These are phyloP conservation scores for Drosophila kanekoi DNA, from an alignment of 2,888 invertebrate species.

Conservation along the genomic window DNA sequence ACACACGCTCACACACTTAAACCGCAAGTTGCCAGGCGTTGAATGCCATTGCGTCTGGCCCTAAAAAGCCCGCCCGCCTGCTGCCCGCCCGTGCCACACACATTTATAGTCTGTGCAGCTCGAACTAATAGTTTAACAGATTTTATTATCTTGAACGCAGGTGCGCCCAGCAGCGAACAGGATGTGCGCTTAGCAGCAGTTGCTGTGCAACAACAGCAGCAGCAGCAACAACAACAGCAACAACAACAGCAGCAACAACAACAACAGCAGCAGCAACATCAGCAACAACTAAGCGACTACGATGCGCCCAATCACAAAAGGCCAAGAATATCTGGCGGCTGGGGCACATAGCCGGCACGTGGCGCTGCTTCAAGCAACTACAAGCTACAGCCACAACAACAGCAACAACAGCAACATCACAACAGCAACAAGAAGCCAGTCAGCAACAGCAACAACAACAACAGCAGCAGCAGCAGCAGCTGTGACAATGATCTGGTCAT, in stretches of 20 bases:
- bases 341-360: slow-evolving; percentile 92
- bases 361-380: slow-evolving; percentile 49
- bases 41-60: slow-evolving; percentile 58
- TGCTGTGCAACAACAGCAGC: slow-evolving; percentile 76
- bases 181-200: slow-evolving; percentile 85
- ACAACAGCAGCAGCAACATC: slow-evolving; percentile 78
- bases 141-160: slow-evolving; percentile 86
- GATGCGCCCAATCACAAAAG: slow-evolving; percentile 90
- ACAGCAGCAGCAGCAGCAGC: slow-evolving; percentile 43
- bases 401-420: slow-evolving; percentile 61
- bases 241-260: slow-evolving; percentile 81
- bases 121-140: slow-evolving; percentile 84
- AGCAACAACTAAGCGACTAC: slow-evolving; percentile 86
- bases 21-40: slow-evolving; percentile 53
- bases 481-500: slow-evolving; percentile 65
- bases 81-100: slow-evolving; percentile 68
- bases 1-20: slow-evolving; percentile 24
- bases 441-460: slow-evolving; percentile 59
- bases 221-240: slow-evolving; percentile 72
- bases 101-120: slow-evolving; percentile 57
- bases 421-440: slow-evolving; percentile 61
- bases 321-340: slow-evolving; percentile 94
- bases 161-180: slow-evolving; percentile 93
- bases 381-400: slow-evolving; percentile 50
- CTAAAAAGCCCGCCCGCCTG: slow-evolving; percentile 43